Base-by-base conservation (phyloP, 2,888 invertebrate species). In the Synergus japonicus region DNA sequence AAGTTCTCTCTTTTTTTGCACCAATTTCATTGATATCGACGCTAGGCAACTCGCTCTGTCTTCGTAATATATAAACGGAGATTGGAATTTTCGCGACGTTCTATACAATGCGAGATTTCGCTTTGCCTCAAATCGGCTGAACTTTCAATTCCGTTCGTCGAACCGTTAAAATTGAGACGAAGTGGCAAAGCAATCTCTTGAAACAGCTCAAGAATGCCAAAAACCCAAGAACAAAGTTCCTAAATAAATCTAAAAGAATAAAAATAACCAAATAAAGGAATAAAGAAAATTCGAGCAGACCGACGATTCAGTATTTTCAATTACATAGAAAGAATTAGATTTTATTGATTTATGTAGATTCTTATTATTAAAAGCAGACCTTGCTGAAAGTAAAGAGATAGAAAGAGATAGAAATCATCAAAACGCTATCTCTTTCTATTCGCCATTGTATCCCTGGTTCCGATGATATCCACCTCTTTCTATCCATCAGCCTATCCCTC, bases 131-230 rank as follows among this genome's bases (percentile, higher is more conserved):
- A 15, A 29, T 29, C 64, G 29, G 15, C 37, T 43, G 10, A 43
- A 66, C 65, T 66, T 66, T n/a, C 65, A 43, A 43, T 43, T 66
- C 29, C 43, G 43, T 66, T 66, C 65, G n/a, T 0, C 15, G 43
- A 43, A 66, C 13, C 29, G 65, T 43, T 66, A 43, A 43, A 66
- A 66, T 66, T 66, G 43, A 66, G 13, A 66, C 43, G 8, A 66
- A 54, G 54, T 54, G n/a, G n/a, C n/a, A 54, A 54, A 54, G 54
- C 54, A 54, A 54, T 54, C 54, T n/a, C 54, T 29, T 2, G 54
- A n/a, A 54, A 54, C n/a, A 54, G 7, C 54, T 8, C 54, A n/a
- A n/a, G 8, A 54, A 54, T 2, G 1, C 54, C 54, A 5, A 54
- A 54, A 54, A n/a, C 54, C n/a, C 8, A 7, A 8, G 13, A n/a